Base-by-base conservation (phyloP, 2,113 vertebrate species). In the Pelusios castaneus region DNA sequence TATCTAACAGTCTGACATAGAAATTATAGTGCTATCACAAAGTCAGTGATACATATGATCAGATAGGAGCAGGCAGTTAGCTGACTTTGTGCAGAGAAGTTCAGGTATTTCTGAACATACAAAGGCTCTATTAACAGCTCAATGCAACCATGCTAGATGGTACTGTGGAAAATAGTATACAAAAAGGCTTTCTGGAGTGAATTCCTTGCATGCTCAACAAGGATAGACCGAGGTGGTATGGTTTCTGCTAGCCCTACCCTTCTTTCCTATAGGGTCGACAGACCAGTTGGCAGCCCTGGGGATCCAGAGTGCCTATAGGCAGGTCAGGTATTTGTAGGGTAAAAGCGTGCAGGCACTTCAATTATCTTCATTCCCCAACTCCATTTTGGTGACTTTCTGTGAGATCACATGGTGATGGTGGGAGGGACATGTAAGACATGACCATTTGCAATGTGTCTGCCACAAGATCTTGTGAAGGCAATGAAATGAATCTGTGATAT, bases 1-100 rank as follows among this genome's bases (percentile, higher is more conserved):
- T 43, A 27, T 43, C 25, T 27, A 41, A 25, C 73, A 29, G 13
- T 45, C 43, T 82, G 54, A 85, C 16, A 84, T 43, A 49, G 51
- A 93, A 92, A 92, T 78, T 19, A 86, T 8, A 85, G 86, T 87
- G 87, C 77, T 92, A 22, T 79, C 55, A 4, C 78, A 94, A 87
- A 87, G 43, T 81, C 81, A 89, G 47, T 38, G 13, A 52, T 43
- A 34, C 75, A 49, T 2, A 79, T 56, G 73, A 38, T 76, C 81
- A 92, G 94, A 91, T 78, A 87, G 82, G 63, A 93, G 70, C 49
- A 82, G 31, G 41, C 41, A 75, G 31, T 34, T 87, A 79, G 83
- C 45, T 76, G 49, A 56, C 0, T 1, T 75, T 38, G 52, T 45
- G 43, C 85, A 17, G 55, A 81, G 16, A 70, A 90, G 29, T n/a